Percentiles rank a stretch among this genome's conserved stretches.
These are phyloP conservation scores for Sardina pilchardus DNA, from an alignment of 2,113 vertebrate species.

Conservation along the genomic window DNA sequence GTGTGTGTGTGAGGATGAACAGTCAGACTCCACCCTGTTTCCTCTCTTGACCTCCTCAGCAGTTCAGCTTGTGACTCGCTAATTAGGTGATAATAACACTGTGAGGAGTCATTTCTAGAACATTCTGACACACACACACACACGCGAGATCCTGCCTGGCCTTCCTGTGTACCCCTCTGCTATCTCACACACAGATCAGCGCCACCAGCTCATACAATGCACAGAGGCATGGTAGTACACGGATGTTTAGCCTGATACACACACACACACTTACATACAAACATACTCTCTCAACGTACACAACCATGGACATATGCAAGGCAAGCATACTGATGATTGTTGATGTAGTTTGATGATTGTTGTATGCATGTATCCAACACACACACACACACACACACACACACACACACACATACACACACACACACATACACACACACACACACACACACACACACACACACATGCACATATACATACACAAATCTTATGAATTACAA, in stretches of 20 bases:
- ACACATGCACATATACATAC: neutral
- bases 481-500: neutral
- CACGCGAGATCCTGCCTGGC: conserved; percentile 14
- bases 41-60: neutral
- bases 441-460: neutral
- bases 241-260: conserved; percentile 5
- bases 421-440: too few relatives aligned
- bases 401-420: conserved; percentile 1
- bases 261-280: neutral
- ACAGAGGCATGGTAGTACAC: neutral
- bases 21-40: neutral
- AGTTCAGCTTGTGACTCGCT: neutral
- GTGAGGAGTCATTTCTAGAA: neutral
- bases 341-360: too few relatives aligned
- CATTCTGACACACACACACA: neutral
- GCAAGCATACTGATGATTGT: too few relatives aligned
- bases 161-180: conserved; percentile 67
- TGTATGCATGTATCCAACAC: neutral
- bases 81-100: neutral
- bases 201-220: neutral
- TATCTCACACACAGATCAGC: conserved; percentile 21
- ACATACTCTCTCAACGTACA: neutral
- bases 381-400: conserved; percentile 26
- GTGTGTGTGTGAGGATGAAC: neutral
- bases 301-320: too few relatives aligned